Conservation (phyloP, 2,113 vertebrate genomes). For the Galeopterus variegatus region DNA sequence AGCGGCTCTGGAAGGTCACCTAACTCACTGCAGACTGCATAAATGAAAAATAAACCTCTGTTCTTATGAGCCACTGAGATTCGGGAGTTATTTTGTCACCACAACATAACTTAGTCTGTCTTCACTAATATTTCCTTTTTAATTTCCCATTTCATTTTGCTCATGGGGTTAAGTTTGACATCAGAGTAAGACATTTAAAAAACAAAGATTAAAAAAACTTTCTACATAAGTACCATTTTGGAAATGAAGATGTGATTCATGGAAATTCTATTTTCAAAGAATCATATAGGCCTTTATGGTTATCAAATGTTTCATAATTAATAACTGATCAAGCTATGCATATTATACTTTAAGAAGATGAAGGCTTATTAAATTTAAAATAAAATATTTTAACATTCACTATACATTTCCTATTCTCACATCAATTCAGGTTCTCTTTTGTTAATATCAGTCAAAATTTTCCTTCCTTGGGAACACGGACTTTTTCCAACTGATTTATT, state of each 20-base stretch:
- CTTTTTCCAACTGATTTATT: background rate
- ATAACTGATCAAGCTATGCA: background rate
- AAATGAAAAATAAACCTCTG: background rate
- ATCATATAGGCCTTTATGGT: slow-evolving; percentile 6
- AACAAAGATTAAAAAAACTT: background rate
- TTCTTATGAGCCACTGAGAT: background rate
- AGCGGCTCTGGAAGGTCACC: background rate
- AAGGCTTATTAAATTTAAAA: background rate
- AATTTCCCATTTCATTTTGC: background rate
- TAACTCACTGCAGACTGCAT: background rate
- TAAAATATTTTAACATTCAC: slow-evolving; percentile 39
- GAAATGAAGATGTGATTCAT: slow-evolving; percentile 9
- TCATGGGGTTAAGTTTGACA: background rate
- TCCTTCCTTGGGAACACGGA: background rate
- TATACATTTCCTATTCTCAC: background rate
- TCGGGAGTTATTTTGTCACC: background rate
- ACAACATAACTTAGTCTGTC: background rate
- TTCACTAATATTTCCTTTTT: background rate
- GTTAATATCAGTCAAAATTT: background rate
- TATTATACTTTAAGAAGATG: background rate
- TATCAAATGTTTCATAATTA: slow-evolving; percentile 50
- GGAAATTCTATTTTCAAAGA: background rate
- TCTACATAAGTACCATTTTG: background rate
- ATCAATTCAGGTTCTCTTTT: slow-evolving; percentile 14
- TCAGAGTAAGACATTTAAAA: background rate